Evolutionary conservation across 2,888 invertebrate species (phyloP), one percentile per base, ranked within the genome.

Genomic region (Baccha elongata): DNA sequence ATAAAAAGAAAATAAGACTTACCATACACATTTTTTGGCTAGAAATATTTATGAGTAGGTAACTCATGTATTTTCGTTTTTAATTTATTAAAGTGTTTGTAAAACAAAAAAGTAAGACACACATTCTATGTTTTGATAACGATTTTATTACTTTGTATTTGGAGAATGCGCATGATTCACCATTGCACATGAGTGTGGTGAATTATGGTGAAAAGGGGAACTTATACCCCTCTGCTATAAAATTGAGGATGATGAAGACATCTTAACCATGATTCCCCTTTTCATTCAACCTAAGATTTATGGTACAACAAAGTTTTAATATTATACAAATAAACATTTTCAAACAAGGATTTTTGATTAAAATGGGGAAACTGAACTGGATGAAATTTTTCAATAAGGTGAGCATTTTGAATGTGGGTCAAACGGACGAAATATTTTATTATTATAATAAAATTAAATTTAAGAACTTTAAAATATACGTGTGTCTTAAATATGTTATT

Each of bases 181-280:
- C 53, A 8, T 17, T 10, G n/a, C n/a, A n/a, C n/a, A n/a, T n/a
- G n/a, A n/a, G 8, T 15, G 17, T 50, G 67, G 53, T 50, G 37
- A 46, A 23, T 17, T 11, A 23, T 26, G 48, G 29, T 37, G 29
- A 58, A n/a, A n/a, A 13, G 68, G 55, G 23, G 17, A 55, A 10
- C 7, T 10, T 15, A 1, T 40, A 19, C 75, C 71, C 81, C 75
- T 67, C 26, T 81, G 60, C 81, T 60, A 81, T 81, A 81, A 81
- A 32, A 26, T n/a, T 42, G 44, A 0, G 46, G 4, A 11, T 10
- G 1, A 35, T 60, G 50, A 73, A 72, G 79, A 73, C 60, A 8
- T 48, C 21, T 35, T 29, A 15, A 7, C 3, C 0, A 4, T 10
- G 4, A 8, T 29, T 71, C 35, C 55, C 50, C 42, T 19, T 50